These are phyloP conservation scores for Ooceraea biroi DNA, from an alignment of 1,140 invertebrate species.

Conservation along the genomic window DNA sequence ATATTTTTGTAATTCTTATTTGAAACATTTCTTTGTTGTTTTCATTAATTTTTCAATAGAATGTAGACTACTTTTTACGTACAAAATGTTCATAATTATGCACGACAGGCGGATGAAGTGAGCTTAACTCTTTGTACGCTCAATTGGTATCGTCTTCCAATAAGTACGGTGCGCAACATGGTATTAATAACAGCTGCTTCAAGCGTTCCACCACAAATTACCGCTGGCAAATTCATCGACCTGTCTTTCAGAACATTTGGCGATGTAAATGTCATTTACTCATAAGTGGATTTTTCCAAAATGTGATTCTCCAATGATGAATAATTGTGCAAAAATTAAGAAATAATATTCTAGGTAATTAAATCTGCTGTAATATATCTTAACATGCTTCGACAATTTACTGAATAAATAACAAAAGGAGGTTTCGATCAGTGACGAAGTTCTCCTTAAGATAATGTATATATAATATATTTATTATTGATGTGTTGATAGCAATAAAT, in stretches of 20 bases:
- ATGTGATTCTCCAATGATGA: background rate
- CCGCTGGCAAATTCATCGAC: constrained; percentile 77
- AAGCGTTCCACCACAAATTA: constrained; percentile 72
- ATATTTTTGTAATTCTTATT: too few relatives aligned
- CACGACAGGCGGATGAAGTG: constrained; percentile 52
- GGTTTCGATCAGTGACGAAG: background rate
- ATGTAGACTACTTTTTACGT: background rate
- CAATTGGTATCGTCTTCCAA: constrained; percentile 76
- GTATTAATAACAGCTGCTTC: constrained; percentile 69
- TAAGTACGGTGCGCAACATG: constrained; percentile 64
- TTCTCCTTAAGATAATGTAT: background rate
- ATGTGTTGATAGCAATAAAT: background rate
- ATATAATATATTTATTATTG: constrained; percentile 13
- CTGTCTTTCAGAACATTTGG: constrained; percentile 75
- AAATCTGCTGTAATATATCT: constrained; percentile 40
- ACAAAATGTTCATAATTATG: constrained; percentile 17
- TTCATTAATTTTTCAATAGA: too few relatives aligned
- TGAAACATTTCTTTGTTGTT: too few relatives aligned
- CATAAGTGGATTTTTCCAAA: background rate
- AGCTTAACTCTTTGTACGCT: constrained; percentile 70
- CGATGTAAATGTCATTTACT: constrained; percentile 67
- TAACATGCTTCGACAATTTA: constrained; percentile 47
- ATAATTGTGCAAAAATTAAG: background rate
- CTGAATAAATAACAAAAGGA: constrained; percentile 31
- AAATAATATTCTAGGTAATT: constrained; percentile 49